Evolutionary conservation across 1,140 invertebrate species (phyloP), one percentile per base, ranked within the genome.

Genomic region (Sogatella furcifera): DNA sequence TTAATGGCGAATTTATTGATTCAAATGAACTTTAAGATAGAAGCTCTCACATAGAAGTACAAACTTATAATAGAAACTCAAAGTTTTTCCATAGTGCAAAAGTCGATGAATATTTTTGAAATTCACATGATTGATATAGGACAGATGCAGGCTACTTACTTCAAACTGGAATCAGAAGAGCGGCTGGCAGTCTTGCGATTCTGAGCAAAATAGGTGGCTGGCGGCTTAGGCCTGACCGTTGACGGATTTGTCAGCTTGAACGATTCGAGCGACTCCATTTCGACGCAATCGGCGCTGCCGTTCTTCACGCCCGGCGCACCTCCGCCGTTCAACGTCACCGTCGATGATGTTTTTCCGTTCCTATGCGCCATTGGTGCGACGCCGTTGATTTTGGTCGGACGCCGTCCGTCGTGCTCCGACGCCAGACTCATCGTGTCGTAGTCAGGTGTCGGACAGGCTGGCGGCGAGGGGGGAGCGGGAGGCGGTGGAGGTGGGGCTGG

Each of bases 201-300:
- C 64, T 72, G 75, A 2, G 72, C 72, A 64, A 88, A 87, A 65
- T 87, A 87, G 31, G 81, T 83, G 6, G 79, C 74, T 24, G 84
- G 84, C 38, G 84, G 83, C 68, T 80, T 83, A 15, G 82, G 83
- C 57, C 76, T 75, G 5, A 77, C 70, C 41, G 76, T 74, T 6
- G 70, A 71, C 11, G 73, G 70, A 64, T 84, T 82, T 44, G 83
- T 84, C 43, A 86, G 67, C 66, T 81, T 82, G 69, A 83, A 86
- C 0, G 84, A 86, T 69, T 86, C 84, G 54, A 87, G 72, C 15
- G 84, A 85, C 65, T 86, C 82, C 77, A 86, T 81, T 69, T 86
- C 84, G 9, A 82, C 79, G 2, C 70, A 74, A 60, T 82, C 81
- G 0, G 66, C 60, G 60, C 42, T 60, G 31, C 54, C 34, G 61